phyloP scores from a whole-genome alignment of 2,113 vertebrate species.

The Festucalex cinctus region DNA sequence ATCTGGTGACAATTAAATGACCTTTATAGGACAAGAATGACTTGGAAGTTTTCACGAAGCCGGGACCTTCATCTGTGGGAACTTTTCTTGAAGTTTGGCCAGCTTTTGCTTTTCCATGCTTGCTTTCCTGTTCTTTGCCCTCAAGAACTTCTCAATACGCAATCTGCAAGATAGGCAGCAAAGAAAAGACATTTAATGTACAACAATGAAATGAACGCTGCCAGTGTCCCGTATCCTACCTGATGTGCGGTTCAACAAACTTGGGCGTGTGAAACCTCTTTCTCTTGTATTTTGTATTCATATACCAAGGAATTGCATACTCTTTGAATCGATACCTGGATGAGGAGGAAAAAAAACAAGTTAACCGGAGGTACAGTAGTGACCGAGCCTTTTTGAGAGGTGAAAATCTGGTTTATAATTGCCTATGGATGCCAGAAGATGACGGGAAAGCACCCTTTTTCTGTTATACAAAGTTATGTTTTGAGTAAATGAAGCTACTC shows the following conservation, averaged over 20 bases:
- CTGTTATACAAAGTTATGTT: neutral
- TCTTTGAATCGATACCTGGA: constrained; percentile 87
- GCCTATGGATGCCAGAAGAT: neutral
- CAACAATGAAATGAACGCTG: neutral
- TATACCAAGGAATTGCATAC: constrained; percentile 89
- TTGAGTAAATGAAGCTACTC: no score
- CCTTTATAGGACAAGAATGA: neutral
- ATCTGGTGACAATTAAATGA: neutral
- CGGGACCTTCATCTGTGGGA: constrained; percentile 70
- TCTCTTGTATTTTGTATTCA: constrained; percentile 83
- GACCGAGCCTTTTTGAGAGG: no score
- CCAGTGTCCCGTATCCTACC: constrained; percentile 66
- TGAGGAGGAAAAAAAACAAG: constrained; percentile 3
- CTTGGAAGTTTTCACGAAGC: constrained; percentile 27
- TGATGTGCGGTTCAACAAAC: constrained; percentile 79
- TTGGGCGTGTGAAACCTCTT: constrained; percentile 81
- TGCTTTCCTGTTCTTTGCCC: constrained; percentile 48
- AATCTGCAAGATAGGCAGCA: constrained; percentile 72
- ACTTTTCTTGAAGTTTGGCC: constrained; percentile 68
- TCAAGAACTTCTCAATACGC: constrained; percentile 77
- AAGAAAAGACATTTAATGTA: neutral
- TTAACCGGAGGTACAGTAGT: neutral
- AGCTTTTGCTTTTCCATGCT: constrained; percentile 51
- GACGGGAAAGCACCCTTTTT: neutral
- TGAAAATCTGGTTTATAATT: no score